Conservation (phyloP, 2,797 vertebrate genomes). For the Pristis pectinata region DNA sequence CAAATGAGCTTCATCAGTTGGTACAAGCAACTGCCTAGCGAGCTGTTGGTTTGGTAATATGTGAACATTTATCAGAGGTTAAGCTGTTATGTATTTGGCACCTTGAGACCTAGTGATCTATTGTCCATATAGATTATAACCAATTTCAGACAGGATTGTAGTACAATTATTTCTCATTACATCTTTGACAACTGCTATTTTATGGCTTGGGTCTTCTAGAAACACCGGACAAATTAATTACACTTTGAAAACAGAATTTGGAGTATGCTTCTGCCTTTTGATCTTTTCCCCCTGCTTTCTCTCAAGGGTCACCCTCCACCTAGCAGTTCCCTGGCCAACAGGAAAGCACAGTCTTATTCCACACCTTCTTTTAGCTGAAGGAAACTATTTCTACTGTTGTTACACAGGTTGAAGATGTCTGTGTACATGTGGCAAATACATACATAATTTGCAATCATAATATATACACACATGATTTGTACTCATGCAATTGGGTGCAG, state of each 20-base stretch:
- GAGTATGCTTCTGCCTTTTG: neutral
- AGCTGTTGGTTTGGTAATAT: conserved; percentile 31
- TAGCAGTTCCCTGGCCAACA: neutral
- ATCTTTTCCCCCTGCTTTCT: neutral
- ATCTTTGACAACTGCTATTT: neutral
- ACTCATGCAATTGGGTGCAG: neutral
- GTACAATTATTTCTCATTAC: neutral
- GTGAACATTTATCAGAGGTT: conserved; percentile 36
- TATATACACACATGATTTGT: too few relatives aligned
- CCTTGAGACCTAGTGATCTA: conserved; percentile 20
- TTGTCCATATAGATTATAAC: neutral
- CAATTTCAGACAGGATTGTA: neutral
- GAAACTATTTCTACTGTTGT: neutral
- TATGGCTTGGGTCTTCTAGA: neutral
- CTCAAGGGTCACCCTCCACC: too few relatives aligned
- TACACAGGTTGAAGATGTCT: too few relatives aligned
- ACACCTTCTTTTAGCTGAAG: neutral
- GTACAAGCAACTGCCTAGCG: conserved; percentile 30
- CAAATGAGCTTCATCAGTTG: conserved; percentile 27
- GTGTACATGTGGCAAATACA: neutral
- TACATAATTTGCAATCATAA: neutral
- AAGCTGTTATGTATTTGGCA: conserved; percentile 14
- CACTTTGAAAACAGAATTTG: neutral
- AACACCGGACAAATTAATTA: neutral
- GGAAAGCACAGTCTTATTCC: neutral